Evolutionary conservation across 2,888 invertebrate genomes (phyloP).

Genomic region (Toxonevra muliebris): DNA sequence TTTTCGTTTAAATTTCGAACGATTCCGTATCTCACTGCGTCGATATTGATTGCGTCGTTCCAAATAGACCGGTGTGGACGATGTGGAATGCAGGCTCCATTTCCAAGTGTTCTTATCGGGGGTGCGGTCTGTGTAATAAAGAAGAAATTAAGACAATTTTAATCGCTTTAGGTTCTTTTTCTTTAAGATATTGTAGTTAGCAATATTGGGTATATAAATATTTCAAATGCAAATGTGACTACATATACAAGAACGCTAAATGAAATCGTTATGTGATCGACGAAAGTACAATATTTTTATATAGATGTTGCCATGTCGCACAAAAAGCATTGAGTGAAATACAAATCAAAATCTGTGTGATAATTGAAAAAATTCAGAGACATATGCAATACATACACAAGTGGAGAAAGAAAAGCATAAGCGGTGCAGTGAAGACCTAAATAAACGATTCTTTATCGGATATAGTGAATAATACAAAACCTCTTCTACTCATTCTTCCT

Average conservation of each 20-base stretch:
- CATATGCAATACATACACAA: too few species aligned
- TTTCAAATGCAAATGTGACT: neutral
- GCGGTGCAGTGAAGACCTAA: too few species aligned
- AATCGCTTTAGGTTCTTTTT: neutral
- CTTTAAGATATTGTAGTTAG: neutral
- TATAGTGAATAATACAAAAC: too few species aligned
- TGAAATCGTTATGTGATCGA: neutral
- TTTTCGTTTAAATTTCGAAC: conserved; percentile 63
- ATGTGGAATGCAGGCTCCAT: conserved; percentile 71
- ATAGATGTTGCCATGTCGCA: too few species aligned
- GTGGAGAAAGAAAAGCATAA: too few species aligned
- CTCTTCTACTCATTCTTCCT: too few species aligned
- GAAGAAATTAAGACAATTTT: neutral
- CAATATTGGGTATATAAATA: neutral
- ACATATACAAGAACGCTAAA: neutral
- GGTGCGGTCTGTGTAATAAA: conserved; percentile 57
- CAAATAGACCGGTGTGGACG: conserved; percentile 87
- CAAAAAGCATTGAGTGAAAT: too few species aligned
- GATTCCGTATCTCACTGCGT: conserved; percentile 68
- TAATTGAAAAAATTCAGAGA: too few species aligned
- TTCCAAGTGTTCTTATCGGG: conserved; percentile 65
- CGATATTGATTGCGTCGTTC: conserved; percentile 83
- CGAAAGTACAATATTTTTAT: too few species aligned
- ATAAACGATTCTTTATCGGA: too few species aligned
- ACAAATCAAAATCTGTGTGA: too few species aligned